A percentile compares a stretch with the other conserved stretches of the same genome.
These are phyloP conservation scores for Lethrus apterus DNA, from an alignment of 1,140 invertebrate species.

Conservation along the genomic window DNA sequence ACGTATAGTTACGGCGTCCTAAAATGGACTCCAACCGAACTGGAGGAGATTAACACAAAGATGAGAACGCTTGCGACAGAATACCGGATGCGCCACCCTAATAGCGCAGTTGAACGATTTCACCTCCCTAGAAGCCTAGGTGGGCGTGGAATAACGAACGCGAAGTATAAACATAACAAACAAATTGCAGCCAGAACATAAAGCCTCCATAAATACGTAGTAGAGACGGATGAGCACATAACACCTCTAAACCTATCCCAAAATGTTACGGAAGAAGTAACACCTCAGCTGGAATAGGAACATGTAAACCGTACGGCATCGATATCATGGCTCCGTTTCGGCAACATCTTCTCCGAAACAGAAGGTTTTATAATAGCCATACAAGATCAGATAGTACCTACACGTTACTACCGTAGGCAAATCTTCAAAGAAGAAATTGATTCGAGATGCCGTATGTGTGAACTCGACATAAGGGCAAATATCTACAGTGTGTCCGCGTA, in stretches of 20 bases:
- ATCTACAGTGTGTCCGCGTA: no score
- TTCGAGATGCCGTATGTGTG: no score
- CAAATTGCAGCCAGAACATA: no score
- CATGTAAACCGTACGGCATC: constrained; percentile 1
- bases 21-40: not conserved
- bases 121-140: constrained; percentile 4
- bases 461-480: no score
- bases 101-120: constrained; percentile 2
- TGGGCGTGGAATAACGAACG: constrained; percentile 6
- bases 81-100: not conserved
- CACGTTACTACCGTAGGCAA: no score
- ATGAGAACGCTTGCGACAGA: not conserved
- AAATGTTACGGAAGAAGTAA: no score
- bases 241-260: no score
- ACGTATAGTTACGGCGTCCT: constrained; percentile 4
- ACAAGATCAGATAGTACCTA: constrained; percentile 4
- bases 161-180: no score
- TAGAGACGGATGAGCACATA: no score
- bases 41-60: not conserved
- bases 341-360: not conserved
- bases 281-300: no score
- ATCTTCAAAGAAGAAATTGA: no score
- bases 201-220: no score
- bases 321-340: not conserved
- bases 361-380: constrained; percentile 4